phyloP scores from a whole-genome alignment of 2,113 vertebrate species.

The Centrocercus urophasianus region DNA sequence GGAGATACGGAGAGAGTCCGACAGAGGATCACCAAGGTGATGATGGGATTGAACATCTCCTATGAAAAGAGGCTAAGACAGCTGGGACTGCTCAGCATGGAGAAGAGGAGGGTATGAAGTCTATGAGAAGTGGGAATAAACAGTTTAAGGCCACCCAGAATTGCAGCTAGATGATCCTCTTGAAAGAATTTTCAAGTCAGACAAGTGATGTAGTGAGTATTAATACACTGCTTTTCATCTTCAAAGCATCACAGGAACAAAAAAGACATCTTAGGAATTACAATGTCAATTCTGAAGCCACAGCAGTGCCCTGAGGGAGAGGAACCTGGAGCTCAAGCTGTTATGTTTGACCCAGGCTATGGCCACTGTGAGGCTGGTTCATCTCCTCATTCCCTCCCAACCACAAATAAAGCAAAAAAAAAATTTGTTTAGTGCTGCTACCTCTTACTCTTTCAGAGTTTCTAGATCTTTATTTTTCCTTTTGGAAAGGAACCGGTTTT shows the following conservation, averaged over 20 bases:
- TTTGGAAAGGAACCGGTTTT: neutral
- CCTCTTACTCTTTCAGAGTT: neutral
- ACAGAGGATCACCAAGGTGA: neutral
- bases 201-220: neutral
- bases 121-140: neutral
- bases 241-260: neutral
- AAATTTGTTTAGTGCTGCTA: neutral
- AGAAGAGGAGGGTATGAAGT: neutral
- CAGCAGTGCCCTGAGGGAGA: accelerated
- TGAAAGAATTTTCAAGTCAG: neutral
- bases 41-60: neutral
- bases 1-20: neutral
- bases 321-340: neutral
- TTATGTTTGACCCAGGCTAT: neutral
- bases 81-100: neutral
- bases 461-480: neutral
- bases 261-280: neutral
- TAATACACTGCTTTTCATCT: neutral
- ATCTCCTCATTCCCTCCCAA: neutral
- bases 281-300: neutral
- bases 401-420: neutral
- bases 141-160: neutral
- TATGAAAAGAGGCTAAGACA: neutral
- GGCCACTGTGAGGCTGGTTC: neutral
- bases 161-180: neutral